Conservation (phyloP, 2,888 invertebrate species). For the Ptycholaimellus sp. region DNA sequence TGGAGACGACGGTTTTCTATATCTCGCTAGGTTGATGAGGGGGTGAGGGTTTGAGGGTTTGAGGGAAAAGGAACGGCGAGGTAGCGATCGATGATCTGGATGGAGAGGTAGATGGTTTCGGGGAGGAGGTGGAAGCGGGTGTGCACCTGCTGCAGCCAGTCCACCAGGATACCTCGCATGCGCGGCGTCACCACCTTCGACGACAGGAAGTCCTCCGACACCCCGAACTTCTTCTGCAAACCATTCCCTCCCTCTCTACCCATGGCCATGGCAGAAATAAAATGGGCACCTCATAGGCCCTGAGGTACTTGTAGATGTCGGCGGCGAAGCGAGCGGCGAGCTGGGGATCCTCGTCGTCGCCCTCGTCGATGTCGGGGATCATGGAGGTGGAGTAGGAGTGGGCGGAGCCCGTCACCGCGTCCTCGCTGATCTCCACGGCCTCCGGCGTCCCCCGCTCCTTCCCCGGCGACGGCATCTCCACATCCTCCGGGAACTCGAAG, state of each 20-base stretch:
- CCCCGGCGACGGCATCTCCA: too few species aligned
- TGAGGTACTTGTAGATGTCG: constrained; percentile 46
- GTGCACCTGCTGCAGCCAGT: constrained; percentile 70
- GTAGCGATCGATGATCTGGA: constrained; percentile 67
- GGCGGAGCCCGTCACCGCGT: background rate
- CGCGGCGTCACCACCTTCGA: constrained; percentile 40
- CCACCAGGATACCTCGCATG: constrained; percentile 66
- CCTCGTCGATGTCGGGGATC: constrained; percentile 42
- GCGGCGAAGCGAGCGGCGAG: constrained; percentile 59
- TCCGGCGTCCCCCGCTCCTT: too few species aligned
- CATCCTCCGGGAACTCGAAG: too few species aligned
- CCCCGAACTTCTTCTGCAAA: constrained; percentile 6
- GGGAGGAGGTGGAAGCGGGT: constrained; percentile 53
- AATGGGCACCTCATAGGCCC: constrained; percentile 6
- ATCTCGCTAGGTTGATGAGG: constrained; percentile 1
- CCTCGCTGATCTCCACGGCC: too few species aligned
- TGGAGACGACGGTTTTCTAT: constrained; percentile 33
- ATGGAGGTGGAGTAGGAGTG: background rate
- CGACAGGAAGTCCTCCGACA: constrained; percentile 8
- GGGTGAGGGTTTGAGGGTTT: background rate
- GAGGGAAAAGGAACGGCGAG: constrained; percentile 54
- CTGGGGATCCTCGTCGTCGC: constrained; percentile 47
- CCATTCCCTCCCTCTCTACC: too few species aligned
- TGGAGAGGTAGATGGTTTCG: constrained; percentile 67
- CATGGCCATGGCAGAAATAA: background rate